phyloP scores from a whole-genome alignment of 2,113 vertebrate species.

The Pachypanchax playfairii region DNA sequence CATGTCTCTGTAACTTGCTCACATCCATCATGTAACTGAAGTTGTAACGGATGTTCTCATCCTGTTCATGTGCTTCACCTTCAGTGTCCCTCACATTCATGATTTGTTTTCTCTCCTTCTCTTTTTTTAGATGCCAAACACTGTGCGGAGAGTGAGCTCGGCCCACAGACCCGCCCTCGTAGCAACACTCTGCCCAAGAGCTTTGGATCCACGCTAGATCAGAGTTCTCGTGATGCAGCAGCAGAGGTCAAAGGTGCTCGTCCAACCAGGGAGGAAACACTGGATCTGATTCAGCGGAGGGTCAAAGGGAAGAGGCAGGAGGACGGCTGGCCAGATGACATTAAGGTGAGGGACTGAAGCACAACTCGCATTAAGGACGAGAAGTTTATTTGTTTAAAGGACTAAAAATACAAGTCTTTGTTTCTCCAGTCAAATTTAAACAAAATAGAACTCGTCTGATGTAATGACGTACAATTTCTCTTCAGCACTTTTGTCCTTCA shows the following conservation, averaged over 20 bases:
- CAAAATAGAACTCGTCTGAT: no score
- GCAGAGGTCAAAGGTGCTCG: constrained; percentile 78
- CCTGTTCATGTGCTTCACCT: no score
- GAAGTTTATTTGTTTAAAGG: no score
- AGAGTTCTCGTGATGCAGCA: constrained; percentile 78
- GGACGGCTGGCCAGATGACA: constrained; percentile 91
- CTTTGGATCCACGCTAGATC: constrained; percentile 95
- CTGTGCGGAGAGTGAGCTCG: constrained; percentile 89
- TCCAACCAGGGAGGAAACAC: constrained; percentile 88
- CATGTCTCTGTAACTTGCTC: background rate
- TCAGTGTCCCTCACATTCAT: background rate
- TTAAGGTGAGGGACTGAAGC: constrained; percentile 82
- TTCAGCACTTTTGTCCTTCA: background rate
- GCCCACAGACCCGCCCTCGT: constrained; percentile 89
- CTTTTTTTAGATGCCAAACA: constrained; percentile 87
- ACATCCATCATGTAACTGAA: background rate
- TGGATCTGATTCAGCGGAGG: constrained; percentile 89
- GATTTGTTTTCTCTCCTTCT: background rate
- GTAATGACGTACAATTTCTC: no score
- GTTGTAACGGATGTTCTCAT: background rate
- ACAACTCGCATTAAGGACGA: no score
- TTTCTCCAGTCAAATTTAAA: no score
- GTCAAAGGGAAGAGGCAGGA: constrained; percentile 90
- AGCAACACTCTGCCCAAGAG: constrained; percentile 98
- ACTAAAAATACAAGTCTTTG: no score